These are phyloP conservation scores for Lochmaea capreae DNA, from an alignment of 2,888 invertebrate genomes.

Conservation along the genomic window DNA sequence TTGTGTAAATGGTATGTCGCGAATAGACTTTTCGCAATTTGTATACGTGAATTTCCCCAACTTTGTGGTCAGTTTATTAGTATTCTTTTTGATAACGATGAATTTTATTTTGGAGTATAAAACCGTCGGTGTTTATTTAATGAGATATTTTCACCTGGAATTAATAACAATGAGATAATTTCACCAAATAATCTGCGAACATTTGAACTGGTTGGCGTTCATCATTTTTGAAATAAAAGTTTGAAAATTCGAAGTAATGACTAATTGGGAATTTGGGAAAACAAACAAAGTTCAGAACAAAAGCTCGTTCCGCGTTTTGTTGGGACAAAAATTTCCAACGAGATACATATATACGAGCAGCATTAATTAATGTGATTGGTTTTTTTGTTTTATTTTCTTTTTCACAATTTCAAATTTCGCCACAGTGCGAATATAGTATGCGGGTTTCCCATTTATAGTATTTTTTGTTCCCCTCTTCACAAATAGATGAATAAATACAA, in stretches of 20 bases:
- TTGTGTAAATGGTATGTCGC: too few species aligned
- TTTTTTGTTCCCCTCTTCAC: background rate
- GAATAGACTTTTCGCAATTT: too few species aligned
- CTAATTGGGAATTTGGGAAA: constrained; percentile 19
- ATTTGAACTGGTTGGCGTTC: constrained; percentile 3
- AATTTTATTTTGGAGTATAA: too few species aligned
- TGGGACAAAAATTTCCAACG: constrained; percentile 7
- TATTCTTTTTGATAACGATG: too few species aligned
- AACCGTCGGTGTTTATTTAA: background rate
- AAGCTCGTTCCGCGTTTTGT: constrained; percentile 12
- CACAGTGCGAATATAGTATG: background rate
- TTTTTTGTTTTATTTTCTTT: constrained; percentile 16
- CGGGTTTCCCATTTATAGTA: background rate
- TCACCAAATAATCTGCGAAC: constrained; percentile 1
- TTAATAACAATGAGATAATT: background rate
- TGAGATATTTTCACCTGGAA: background rate
- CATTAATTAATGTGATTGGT: constrained; percentile 9
- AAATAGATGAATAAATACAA: background rate
- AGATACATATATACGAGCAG: background rate
- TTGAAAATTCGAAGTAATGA: constrained; percentile 26
- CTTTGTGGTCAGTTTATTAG: too few species aligned
- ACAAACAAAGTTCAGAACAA: constrained; percentile 22
- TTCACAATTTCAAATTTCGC: background rate
- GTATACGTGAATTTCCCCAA: too few species aligned
- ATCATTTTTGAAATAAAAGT: constrained; percentile 23